phyloP scores from a whole-genome alignment of 2,888 invertebrate genomes.

The Drosophila infuscata region DNA sequence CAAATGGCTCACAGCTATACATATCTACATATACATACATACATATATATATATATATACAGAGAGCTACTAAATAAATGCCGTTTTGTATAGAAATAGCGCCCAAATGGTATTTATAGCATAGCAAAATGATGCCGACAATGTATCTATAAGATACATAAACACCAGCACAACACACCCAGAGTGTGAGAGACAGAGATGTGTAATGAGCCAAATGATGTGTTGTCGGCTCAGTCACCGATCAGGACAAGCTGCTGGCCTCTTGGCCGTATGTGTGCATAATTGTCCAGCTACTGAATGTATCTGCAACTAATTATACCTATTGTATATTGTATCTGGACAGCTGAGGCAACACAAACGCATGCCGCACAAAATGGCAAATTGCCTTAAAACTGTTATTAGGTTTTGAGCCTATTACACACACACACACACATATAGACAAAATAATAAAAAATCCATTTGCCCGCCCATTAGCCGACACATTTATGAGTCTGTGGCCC shows the following conservation, averaged over 20 bases:
- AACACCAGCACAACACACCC: too few species aligned
- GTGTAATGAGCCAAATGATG: constrained; percentile 19
- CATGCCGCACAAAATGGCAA: constrained; percentile 34
- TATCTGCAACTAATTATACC: background rate
- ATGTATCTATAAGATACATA: constrained; percentile 29
- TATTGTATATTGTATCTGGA: background rate
- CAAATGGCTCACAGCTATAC: constrained; percentile 24
- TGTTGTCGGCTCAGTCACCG: constrained; percentile 18
- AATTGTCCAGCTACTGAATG: constrained; percentile 11
- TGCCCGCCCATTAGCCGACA: constrained; percentile 43
- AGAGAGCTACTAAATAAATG: constrained; percentile 55
- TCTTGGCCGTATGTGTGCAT: constrained; percentile 12
- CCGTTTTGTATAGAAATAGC: constrained; percentile 63
- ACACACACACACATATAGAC: background rate
- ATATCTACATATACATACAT: too few species aligned
- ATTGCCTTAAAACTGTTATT: constrained; percentile 69
- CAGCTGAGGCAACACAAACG: constrained; percentile 13
- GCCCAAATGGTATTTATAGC: constrained; percentile 54
- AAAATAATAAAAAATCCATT: constrained; percentile 28
- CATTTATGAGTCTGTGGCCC: constrained; percentile 35
- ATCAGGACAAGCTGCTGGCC: constrained; percentile 4
- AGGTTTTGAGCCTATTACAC: constrained; percentile 41
- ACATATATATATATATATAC: constrained; percentile 8
- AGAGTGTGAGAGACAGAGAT: background rate
- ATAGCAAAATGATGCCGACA: constrained; percentile 38